phyloP scores from a whole-genome alignment of 1,140 invertebrate genomes.

The Lerema accius region DNA sequence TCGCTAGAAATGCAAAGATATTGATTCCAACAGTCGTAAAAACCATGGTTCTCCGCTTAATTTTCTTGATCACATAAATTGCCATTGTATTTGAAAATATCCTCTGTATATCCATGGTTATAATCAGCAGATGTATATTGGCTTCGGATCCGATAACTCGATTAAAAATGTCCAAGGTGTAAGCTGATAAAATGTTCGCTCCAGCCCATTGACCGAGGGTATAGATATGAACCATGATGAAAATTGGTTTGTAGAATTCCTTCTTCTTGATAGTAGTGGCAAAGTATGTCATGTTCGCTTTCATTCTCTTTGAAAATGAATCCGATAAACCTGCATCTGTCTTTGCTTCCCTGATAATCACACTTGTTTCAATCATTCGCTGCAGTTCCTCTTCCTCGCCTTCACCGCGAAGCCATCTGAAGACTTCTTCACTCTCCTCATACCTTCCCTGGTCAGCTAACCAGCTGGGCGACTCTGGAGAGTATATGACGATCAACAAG shows the following conservation, averaged over 20 bases:
- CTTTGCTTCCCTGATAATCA: conserved; percentile 47
- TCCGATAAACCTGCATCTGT: conserved; percentile 38
- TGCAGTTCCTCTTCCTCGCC: conserved; percentile 50
- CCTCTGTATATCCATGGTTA: conserved; percentile 51
- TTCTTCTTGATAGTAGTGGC: conserved; percentile 45
- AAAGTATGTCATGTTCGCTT: conserved; percentile 39
- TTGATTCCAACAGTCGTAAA: conserved; percentile 45
- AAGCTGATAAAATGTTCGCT: conserved; percentile 49
- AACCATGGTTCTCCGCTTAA: conserved; percentile 51
- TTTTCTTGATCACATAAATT: conserved; percentile 51
- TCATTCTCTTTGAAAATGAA: conserved; percentile 41
- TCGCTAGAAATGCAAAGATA: conserved; percentile 41
- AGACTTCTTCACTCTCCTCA: conserved; percentile 46
- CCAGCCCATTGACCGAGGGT: conserved; percentile 51
- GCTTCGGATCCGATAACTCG: conserved; percentile 41
- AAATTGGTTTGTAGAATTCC: conserved; percentile 57
- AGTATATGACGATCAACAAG: conserved; percentile 50
- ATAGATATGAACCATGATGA: conserved; percentile 57
- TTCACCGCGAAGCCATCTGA: conserved; percentile 53
- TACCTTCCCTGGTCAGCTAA: conserved; percentile 47
- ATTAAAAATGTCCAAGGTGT: conserved; percentile 50
- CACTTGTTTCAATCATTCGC: conserved; percentile 50
- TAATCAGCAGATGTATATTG: conserved; percentile 46
- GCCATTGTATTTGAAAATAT: conserved; percentile 52
- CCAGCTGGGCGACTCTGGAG: conserved; percentile 56